A percentile compares a stretch with the other conserved stretches of the same genome.
phyloP scores from a whole-genome alignment of 2,888 invertebrate species.

The Chloroclysta siterata region DNA sequence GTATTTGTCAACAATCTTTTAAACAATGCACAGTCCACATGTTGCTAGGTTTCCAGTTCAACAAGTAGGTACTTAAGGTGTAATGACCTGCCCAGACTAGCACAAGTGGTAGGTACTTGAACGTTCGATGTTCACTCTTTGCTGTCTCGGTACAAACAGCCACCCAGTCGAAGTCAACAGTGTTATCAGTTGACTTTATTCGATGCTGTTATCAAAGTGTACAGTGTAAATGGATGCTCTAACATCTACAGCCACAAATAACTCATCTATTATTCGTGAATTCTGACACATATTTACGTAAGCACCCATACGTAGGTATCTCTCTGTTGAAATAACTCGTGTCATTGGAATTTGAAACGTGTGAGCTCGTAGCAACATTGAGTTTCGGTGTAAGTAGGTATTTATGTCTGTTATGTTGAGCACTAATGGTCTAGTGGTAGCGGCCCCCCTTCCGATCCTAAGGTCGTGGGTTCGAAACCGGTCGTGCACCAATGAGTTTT shows the following conservation, averaged over 20 bases:
- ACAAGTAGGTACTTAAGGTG: constrained; percentile 10
- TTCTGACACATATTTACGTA: constrained; percentile 16
- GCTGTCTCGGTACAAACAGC: constrained; percentile 9
- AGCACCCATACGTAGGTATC: not conserved
- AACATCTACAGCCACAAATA: constrained; percentile 9
- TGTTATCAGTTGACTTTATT: constrained; percentile 14
- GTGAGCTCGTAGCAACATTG: not conserved
- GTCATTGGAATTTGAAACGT: constrained; percentile 16
- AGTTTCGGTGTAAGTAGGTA: not conserved
- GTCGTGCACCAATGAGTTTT: too few relatives aligned
- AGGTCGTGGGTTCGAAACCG: too few relatives aligned
- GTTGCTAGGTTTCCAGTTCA: constrained; percentile 36
- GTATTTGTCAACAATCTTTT: constrained; percentile 32
- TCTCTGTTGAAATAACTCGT: constrained; percentile 2
- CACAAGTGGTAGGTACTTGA: not conserved
- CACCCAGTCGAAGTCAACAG: not conserved
- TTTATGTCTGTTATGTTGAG: too few relatives aligned
- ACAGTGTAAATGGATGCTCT: constrained; percentile 12
- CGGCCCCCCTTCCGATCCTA: too few relatives aligned
- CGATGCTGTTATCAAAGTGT: constrained; percentile 16
- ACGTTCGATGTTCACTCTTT: constrained; percentile 8
- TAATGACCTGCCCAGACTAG: constrained; percentile 41
- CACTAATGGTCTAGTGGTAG: too few relatives aligned
- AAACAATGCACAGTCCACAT: constrained; percentile 41
- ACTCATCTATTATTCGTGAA: constrained; percentile 10